These are phyloP conservation scores for Procambarus virginalis DNA, from an alignment of 1,140 invertebrate genomes.

Conservation along the genomic window DNA sequence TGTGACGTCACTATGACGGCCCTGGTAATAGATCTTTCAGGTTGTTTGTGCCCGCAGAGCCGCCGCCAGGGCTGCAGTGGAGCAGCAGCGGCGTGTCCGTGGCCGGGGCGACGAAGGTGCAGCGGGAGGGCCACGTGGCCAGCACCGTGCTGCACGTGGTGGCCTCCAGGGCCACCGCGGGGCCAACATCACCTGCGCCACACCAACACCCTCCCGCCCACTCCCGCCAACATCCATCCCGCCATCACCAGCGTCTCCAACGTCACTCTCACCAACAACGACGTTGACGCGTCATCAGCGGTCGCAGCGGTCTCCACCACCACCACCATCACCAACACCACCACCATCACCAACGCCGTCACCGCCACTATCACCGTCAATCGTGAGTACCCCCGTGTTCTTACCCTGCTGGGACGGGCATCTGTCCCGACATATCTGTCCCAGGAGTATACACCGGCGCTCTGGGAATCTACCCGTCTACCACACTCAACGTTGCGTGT, in stretches of 20 bases:
- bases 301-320: neutral
- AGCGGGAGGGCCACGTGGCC: neutral
- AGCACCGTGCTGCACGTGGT: neutral
- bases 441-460: too few species aligned
- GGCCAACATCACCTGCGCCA: neutral
- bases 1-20: too few species aligned
- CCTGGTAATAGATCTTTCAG: too few species aligned
- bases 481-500: too few species aligned
- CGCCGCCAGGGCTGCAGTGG: neutral
- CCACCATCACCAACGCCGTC: neutral
- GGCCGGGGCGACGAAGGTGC: neutral
- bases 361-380: neutral
- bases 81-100: neutral
- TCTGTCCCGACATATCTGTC: too few species aligned
- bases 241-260: neutral
- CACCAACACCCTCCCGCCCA: neutral
- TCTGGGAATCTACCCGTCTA: too few species aligned
- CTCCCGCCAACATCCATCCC: neutral
- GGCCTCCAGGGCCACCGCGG: neutral
- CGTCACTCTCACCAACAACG: neutral
- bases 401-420: too few species aligned
- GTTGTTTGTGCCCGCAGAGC: neutral
- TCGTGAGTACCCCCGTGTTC: neutral
- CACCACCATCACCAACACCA: neutral
- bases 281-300: too few species aligned